phyloP scores from a whole-genome alignment of 2,113 vertebrate genomes.

The Himantopus leucocephalus region DNA sequence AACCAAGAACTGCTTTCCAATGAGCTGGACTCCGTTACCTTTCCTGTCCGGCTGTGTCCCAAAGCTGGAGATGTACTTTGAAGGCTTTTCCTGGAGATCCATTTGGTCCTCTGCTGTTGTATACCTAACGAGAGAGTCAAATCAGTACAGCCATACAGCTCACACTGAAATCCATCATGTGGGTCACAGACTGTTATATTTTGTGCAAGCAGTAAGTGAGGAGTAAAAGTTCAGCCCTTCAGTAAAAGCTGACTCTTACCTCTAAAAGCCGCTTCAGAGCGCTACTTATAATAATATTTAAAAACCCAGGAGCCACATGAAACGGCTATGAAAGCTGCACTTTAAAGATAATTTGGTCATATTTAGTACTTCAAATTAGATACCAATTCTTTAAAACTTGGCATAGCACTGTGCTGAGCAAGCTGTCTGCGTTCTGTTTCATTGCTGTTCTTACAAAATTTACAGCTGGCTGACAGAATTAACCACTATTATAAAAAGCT shows the following conservation, averaged over 20 bases:
- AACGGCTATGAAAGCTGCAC: background rate
- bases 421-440: background rate
- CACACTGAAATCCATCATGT: accelerated
- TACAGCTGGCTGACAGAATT: background rate
- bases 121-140: constrained; percentile 73
- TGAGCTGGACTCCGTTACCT: constrained; percentile 73
- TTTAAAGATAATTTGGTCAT: background rate
- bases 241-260: background rate
- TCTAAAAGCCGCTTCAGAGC: background rate
- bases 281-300: background rate
- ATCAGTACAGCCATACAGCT: background rate
- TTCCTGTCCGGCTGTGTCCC: constrained; percentile 97
- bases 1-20: background rate
- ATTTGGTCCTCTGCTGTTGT: constrained; percentile 84
- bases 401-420: background rate
- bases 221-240: background rate
- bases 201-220: no score
- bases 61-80: constrained; percentile 95
- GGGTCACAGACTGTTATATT: accelerated
- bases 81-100: constrained; percentile 87
- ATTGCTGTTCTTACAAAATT: background rate
- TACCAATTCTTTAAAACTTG: background rate
- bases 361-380: background rate
- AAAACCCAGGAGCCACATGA: background rate
- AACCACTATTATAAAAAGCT: background rate